A percentile compares a stretch with the other conserved stretches of the same genome.
Evolutionary conservation across 1,140 invertebrate genomes (phyloP).

Genomic region (Drosophila bipectinata): DNA sequence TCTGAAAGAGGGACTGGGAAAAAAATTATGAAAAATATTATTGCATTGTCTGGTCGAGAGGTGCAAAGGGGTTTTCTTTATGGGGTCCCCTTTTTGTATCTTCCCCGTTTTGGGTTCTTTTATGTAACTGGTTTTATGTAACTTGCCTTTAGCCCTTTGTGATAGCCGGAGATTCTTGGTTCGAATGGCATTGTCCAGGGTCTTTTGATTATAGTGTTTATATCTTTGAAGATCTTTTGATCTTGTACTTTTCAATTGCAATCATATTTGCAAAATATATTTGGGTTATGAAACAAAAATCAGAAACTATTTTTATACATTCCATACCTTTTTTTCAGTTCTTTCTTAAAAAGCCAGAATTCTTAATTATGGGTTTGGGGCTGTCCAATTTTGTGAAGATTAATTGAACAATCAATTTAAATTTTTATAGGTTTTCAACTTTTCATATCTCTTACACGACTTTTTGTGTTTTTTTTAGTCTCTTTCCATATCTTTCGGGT

Average conservation of each 20-base stretch:
- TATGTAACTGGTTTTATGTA: constrained; percentile 75
- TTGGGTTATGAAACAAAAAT: background rate
- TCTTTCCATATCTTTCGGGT: constrained; percentile 15
- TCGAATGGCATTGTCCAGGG: constrained; percentile 31
- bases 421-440: constrained; percentile 82
- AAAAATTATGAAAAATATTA: constrained; percentile 79
- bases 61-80: constrained; percentile 48
- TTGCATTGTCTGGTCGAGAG: constrained; percentile 69
- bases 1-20: constrained; percentile 30
- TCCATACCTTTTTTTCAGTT: background rate
- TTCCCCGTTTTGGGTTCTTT: constrained; percentile 49
- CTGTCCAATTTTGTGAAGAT: constrained; percentile 80
- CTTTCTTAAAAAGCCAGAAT: background rate
- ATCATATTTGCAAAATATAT: background rate
- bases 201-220: constrained; percentile 38
- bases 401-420: constrained; percentile 84
- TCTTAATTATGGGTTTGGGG: constrained; percentile 10
- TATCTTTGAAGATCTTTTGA: constrained; percentile 3
- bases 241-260: background rate
- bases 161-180: constrained; percentile 18
- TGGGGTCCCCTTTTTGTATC: constrained; percentile 22
- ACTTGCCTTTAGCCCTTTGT: constrained; percentile 47
- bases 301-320: background rate
- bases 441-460: constrained; percentile 78
- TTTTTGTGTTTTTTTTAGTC: constrained; percentile 45